Evolutionary conservation across 2,888 invertebrate genomes (phyloP), one percentile per base, ranked within the genome.

Genomic region (Erpobdella octoculata): DNA sequence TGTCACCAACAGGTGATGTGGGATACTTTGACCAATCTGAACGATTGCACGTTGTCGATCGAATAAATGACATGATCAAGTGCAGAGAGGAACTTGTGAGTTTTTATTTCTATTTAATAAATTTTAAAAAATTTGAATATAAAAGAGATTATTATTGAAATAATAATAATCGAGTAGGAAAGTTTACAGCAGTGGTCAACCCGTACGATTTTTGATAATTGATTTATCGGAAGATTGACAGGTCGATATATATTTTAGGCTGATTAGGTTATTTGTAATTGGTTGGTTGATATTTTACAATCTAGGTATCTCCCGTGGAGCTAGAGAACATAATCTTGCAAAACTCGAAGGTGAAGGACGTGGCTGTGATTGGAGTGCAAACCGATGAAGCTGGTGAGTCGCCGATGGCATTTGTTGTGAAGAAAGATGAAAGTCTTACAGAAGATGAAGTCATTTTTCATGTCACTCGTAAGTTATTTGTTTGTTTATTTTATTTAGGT

Each of bases 51-150:
- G 35, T 68, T 53, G 36, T 46, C 12, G 68, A 46, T 18, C 31
- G 68, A 53, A 68, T 46, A 18, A 46, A 68, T n/a, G 68, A 68
- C 35, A 15, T 68, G 8, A 68, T 68, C 9, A 68, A 53, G 53
- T 53, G 33, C 33, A 33, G 53, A 2, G 68, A 33, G 35, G 46
- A 33, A n/a, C 31, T 31, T 31, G 53, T 68, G 6, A 15, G 28
- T n/a, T n/a, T n/a, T n/a, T n/a, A n/a, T n/a, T n/a, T n/a, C n/a
- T n/a, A n/a, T n/a, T n/a, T n/a, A n/a, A n/a, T n/a, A n/a, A n/a
- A n/a, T n/a, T n/a, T n/a, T n/a, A n/a, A n/a, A n/a, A n/a, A n/a
- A n/a, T n/a, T n/a, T n/a, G n/a, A n/a, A n/a, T n/a, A n/a, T n/a
- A n/a, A n/a, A n/a, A n/a, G n/a, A n/a, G n/a, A n/a, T n/a, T n/a